Base-by-base conservation (phyloP, 2,797 vertebrate genomes). In the Pyrocephalus nanus region DNA sequence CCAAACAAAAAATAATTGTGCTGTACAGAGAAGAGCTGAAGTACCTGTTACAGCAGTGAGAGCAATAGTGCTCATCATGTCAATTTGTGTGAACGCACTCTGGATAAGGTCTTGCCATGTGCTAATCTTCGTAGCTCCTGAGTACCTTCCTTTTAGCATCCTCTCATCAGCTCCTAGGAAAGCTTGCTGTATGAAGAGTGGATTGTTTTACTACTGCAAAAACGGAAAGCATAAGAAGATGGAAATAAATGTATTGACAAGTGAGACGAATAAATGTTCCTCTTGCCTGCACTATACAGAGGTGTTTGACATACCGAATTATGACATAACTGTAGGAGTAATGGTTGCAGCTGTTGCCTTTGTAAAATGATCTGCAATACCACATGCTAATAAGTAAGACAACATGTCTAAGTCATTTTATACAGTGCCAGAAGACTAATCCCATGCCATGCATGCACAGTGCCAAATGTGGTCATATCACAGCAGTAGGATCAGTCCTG, bases 301-400 rank as follows among this genome's bases (percentile, higher is more conserved):
- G 96, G 97, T 97, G 96, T 97, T 88, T 62, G 96, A 95, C 95
- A 91, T 90, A 96, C 96, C 95, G 95, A 96, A 97, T 98, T 95
- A 98, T 97, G 97, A 96, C 96, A 96, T 97, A 96, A 96, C 94
- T 92, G 93, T 81, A 93, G 81, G 86, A 97, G 95, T 93, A 97
- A 97, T 76, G 94, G 96, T 85, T 97, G 96, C 97, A 98, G 97
- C 98, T 98, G 97, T 91, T 96, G 96, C 90, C 92, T 98, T 97
- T 97, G 97, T 97, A 97, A 98, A 95, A 79, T 93, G 97, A 98
- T 96, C 97, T 96, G 96, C 90, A 96, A 92, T 94, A 86, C 92
- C 96, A 96, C 91, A 82, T 94, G 89, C 95, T 96, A 97, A 97
- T 96, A 97, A 97, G 89, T 93, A 78, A 96, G 89, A 96, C 90